These are phyloP conservation scores for Fabriciana adippe DNA, from an alignment of 2,888 invertebrate genomes.

Conservation along the genomic window DNA sequence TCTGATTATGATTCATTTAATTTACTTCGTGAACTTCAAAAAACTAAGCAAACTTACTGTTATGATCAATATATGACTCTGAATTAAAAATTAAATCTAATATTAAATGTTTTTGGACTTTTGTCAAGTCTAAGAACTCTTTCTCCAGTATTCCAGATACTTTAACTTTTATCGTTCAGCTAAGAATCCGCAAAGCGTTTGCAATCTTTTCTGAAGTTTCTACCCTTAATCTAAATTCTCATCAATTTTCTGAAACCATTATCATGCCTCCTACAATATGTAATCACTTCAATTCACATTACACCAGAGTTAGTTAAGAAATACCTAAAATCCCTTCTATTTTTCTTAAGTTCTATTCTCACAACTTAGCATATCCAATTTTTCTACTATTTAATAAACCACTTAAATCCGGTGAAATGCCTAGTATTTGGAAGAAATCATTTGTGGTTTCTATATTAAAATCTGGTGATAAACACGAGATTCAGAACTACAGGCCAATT, in stretches of 20 bases:
- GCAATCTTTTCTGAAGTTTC: not conserved
- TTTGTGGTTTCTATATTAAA: slow-evolving; percentile 11
- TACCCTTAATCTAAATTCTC: no score
- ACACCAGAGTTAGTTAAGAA: no score
- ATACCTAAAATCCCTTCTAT: no score
- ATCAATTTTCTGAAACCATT: no score
- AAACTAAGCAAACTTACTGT: not conserved
- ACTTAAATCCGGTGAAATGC: not conserved
- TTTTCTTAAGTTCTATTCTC: no score
- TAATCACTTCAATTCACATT: no score
- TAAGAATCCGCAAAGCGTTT: not conserved
- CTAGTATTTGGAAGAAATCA: not conserved
- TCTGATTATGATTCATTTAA: slow-evolving; percentile 2
- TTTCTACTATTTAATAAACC: no score
- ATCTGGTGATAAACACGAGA: slow-evolving; percentile 5
- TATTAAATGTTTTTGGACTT: slow-evolving; percentile 11
- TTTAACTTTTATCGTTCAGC: not conserved
- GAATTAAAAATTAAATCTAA: slow-evolving; percentile 8
- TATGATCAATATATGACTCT: slow-evolving; percentile 1
- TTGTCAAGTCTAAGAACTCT: slow-evolving; percentile 1
- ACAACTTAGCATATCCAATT: no score
- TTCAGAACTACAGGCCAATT: slow-evolving; percentile 1
- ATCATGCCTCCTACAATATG: no score
- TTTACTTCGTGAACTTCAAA: slow-evolving; percentile 5
- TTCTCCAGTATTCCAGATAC: not conserved